Percentiles rank a stretch among this genome's conserved stretches.
Evolutionary conservation across 2,888 invertebrate genomes (phyloP).

Genomic region (Drosophila heteroneura): DNA sequence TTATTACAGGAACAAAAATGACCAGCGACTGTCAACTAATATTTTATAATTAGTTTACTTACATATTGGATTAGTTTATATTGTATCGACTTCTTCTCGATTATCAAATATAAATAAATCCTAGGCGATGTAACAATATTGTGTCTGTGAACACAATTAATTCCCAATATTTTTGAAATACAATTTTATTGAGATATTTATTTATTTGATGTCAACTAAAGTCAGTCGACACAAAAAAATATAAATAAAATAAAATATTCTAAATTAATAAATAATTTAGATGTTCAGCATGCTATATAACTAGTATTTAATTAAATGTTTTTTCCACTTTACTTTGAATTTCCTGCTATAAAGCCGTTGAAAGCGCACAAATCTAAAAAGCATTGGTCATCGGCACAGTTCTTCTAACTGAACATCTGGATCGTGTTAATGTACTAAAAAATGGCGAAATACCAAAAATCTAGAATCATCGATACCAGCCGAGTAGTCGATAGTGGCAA

Average conservation of each 20-base stretch:
- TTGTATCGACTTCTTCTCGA: background rate
- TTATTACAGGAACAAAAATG: background rate
- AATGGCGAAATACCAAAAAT: background rate
- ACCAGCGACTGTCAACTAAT: background rate
- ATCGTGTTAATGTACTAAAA: background rate
- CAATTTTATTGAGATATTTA: background rate
- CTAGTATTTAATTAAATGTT: background rate
- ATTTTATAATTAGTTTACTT: too few relatives aligned
- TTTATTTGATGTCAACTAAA: background rate
- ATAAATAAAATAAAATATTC: background rate
- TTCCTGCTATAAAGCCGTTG: background rate
- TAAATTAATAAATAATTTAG: background rate
- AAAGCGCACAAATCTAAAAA: background rate
- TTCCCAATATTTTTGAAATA: background rate
- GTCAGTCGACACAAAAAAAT: background rate
- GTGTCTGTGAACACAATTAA: background rate
- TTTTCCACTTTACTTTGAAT: too few relatives aligned
- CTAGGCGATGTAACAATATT: background rate
- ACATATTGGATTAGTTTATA: too few relatives aligned
- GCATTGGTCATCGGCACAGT: background rate
- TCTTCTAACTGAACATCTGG: background rate
- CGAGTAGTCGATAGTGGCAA: conserved; percentile 7
- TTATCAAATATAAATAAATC: background rate
- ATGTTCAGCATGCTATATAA: background rate
- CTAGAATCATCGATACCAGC: conserved; percentile 1